Base-by-base conservation (phyloP, 2,113 vertebrate genomes). In the Calypte anna region DNA sequence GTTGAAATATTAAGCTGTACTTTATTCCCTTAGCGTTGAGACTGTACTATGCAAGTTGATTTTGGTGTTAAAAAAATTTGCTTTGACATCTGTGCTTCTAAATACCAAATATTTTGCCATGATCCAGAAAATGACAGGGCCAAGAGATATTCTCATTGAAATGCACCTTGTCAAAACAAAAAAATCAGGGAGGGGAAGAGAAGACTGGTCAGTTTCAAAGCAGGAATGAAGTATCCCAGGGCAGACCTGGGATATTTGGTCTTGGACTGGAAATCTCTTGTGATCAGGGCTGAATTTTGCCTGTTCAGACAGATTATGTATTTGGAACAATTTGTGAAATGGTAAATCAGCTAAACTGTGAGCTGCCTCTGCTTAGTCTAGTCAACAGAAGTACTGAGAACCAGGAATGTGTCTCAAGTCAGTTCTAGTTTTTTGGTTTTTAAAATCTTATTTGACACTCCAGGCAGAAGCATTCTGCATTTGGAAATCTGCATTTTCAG, bases 111-210 rank as follows among this genome's bases (percentile, higher is more conserved):
- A 43, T 24, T 76, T 89, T 80, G 14, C 48, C 59, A 76, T 77
- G 59, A 80, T 95, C 63, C 53, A 70, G 90, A 88, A 91, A 88
- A 53, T 30, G 10, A 22, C 5, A 24, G 38, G 28, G 51, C 82
- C 72, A 86, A 80, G 68, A 74, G 55, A 66, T 33, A 46, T 76
- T 94, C 38, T 73, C 13, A 8, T 25, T 67, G 72, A 79, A 86
- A 58, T 66, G 27, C 5, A 38, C 43, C 86, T 82, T 91, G 87
- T 91, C 63, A 94, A 91, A 90, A 69, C 55, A 89, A 91, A 83
- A 40, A 27, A 16, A 48, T 79, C 10, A 28, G 46, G 14, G 31
- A 51, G 31, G 12, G 23, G 28, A 91, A 62, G 66, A 57, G 50
- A 73, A 64, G n/a, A 28, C 28, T 66, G n/a, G 9, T 58, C 23